phyloP scores from a whole-genome alignment of 1,140 invertebrate species.

The Drosophila takahashii region DNA sequence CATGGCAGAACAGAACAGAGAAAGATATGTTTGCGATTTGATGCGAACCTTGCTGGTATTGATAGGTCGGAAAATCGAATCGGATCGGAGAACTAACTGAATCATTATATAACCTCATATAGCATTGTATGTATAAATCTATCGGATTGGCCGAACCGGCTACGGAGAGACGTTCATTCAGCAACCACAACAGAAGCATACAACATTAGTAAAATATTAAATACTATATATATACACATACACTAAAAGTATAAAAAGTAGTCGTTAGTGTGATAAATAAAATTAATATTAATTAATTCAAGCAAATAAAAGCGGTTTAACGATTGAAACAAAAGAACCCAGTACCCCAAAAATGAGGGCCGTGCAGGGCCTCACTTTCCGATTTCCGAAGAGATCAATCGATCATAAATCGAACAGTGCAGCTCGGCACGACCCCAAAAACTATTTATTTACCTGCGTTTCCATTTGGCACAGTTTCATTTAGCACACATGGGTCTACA shows the following conservation, averaged over 20 bases:
- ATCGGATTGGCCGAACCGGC: slow-evolving; percentile 42
- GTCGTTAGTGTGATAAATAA: slow-evolving; percentile 78
- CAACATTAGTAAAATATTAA: slow-evolving; percentile 66
- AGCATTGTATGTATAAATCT: slow-evolving; percentile 53
- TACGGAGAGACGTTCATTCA: slow-evolving; percentile 42
- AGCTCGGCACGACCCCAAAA: slow-evolving; percentile 25
- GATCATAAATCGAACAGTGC: slow-evolving; percentile 12
- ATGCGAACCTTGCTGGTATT: neutral
- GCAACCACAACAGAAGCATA: slow-evolving; percentile 51
- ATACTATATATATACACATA: slow-evolving; percentile 64
- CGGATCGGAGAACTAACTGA: slow-evolving; percentile 29
- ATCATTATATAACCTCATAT: slow-evolving; percentile 53
- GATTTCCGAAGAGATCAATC: no score
- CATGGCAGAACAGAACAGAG: neutral
- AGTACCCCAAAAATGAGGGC: slow-evolving; percentile 9
- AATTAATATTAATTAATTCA: slow-evolving; percentile 77
- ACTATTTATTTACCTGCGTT: slow-evolving; percentile 36
- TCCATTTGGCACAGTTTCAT: slow-evolving; percentile 25
- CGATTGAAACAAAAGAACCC: slow-evolving; percentile 62
- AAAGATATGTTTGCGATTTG: slow-evolving; percentile 19
- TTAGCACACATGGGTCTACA: slow-evolving; percentile 35
- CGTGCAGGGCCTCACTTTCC: slow-evolving; percentile 21
- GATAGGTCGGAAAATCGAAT: slow-evolving; percentile 9
- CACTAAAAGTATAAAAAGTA: slow-evolving; percentile 66
- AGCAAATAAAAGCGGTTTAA: slow-evolving; percentile 66